Conservation (phyloP, 2,113 vertebrate species). For the Sinosuthora webbiana region DNA sequence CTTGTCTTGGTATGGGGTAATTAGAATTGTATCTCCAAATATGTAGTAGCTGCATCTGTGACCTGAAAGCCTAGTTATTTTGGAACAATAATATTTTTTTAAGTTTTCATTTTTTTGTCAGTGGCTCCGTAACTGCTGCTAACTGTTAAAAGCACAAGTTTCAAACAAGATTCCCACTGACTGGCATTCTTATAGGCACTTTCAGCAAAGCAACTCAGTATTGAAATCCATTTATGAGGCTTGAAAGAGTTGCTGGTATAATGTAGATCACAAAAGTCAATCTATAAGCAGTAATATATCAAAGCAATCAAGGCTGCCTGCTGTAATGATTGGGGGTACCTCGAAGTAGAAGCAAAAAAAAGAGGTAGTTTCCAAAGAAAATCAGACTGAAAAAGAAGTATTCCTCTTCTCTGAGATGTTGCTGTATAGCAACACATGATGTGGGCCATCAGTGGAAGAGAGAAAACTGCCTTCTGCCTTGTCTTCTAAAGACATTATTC, state of each 20-base stretch:
- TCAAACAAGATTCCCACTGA: not conserved
- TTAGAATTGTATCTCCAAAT: not conserved
- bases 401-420: not conserved
- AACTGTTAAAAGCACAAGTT: not conserved
- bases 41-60: not conserved
- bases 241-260: not conserved
- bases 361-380: not conserved
- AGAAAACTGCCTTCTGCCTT: not conserved
- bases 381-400: too few species aligned
- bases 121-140: not conserved
- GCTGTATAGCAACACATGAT: not conserved
- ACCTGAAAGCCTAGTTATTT: not conserved
- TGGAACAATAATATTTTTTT: not conserved
- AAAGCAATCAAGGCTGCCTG: not conserved
- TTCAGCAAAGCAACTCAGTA: not conserved
- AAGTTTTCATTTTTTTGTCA: not conserved
- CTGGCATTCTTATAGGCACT: not conserved
- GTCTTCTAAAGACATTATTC: not conserved
- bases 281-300: not conserved
- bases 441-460: not conserved
- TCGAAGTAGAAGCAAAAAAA: not conserved
- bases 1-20: not conserved
- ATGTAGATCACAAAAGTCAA: not conserved
- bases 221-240: not conserved
- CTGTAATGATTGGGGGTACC: not conserved